Percentiles rank a stretch among this genome's conserved stretches.
phyloP scores from a whole-genome alignment of 1,140 invertebrate species.

The Trissolcus basalis region DNA sequence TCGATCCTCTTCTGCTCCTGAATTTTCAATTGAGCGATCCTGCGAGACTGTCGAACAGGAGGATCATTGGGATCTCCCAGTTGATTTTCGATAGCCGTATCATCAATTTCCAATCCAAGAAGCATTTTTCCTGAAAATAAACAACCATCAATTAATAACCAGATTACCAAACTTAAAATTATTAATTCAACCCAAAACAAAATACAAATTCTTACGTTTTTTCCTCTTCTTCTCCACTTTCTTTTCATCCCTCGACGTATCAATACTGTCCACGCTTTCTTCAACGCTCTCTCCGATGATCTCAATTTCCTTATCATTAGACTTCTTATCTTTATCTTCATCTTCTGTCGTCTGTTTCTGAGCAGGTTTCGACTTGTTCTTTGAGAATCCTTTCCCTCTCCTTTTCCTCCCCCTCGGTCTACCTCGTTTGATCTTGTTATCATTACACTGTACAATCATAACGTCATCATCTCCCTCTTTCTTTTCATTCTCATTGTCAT shows the following conservation, averaged over 20 bases:
- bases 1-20: constrained; percentile 84
- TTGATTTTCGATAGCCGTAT: constrained; percentile 48
- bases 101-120: constrained; percentile 77
- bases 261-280: constrained; percentile 33
- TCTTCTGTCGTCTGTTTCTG: constrained; percentile 22
- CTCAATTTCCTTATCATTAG: constrained; percentile 24
- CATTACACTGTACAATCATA: constrained; percentile 32
- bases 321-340: constrained; percentile 20
- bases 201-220: constrained; percentile 17
- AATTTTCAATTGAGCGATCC: constrained; percentile 90
- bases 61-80: constrained; percentile 63
- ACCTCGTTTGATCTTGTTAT: constrained; percentile 62
- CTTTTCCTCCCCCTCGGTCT: constrained; percentile 68
- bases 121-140: constrained; percentile 71
- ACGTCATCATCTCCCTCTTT: constrained; percentile 57
- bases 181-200: background rate
- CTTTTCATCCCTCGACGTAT: constrained; percentile 8
- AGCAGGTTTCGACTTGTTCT: constrained; percentile 9
- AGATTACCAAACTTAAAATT: too few species aligned
- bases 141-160: background rate
- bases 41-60: constrained; percentile 84
- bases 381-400: constrained; percentile 44
- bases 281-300: constrained; percentile 23
- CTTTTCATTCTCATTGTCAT: constrained; percentile 54
- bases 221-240: constrained; percentile 30